Percentiles rank a stretch among this genome's conserved stretches.
phyloP scores from a whole-genome alignment of 2,113 vertebrate genomes.

The Thalassoma bifasciatum region DNA sequence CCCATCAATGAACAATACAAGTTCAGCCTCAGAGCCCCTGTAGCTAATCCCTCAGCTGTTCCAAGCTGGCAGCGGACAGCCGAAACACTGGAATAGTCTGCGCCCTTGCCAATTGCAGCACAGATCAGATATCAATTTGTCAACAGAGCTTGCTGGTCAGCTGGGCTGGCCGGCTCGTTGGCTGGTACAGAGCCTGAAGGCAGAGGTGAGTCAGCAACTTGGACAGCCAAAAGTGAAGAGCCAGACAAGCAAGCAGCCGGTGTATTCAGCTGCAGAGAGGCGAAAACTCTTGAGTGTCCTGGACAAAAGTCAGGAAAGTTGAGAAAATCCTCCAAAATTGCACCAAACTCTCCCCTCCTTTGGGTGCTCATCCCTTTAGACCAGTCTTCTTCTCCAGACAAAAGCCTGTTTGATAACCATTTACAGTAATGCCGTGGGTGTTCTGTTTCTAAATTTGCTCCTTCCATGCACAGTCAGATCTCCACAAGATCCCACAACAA shows the following conservation, averaged over 20 bases:
- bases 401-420: slow-evolving; percentile 23
- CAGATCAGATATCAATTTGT: slow-evolving; percentile 76
- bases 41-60: slow-evolving; percentile 74
- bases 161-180: slow-evolving; percentile 14
- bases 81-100: slow-evolving; percentile 59
- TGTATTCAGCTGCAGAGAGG: slow-evolving; percentile 17
- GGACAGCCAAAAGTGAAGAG: slow-evolving; percentile 41
- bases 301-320: slow-evolving; percentile 42
- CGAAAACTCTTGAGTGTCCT: slow-evolving; percentile 26
- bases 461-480: slow-evolving; percentile 8
- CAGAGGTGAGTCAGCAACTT: slow-evolving; percentile 68
- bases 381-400: neutral
- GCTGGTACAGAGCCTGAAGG: slow-evolving; percentile 43
- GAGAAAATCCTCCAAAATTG: neutral
- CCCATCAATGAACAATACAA: slow-evolving; percentile 62
- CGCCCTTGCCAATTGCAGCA: slow-evolving; percentile 50
- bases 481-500: slow-evolving; percentile 15
- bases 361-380: neutral
- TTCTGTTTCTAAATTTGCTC: slow-evolving; percentile 13
- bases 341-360: neutral
- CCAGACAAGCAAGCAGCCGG: slow-evolving; percentile 26
- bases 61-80: slow-evolving; percentile 54
- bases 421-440: slow-evolving; percentile 24
- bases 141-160: slow-evolving; percentile 51
- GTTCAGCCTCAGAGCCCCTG: slow-evolving; percentile 42